Conservation (phyloP, 1,140 invertebrate genomes). For the Apis florea region DNA sequence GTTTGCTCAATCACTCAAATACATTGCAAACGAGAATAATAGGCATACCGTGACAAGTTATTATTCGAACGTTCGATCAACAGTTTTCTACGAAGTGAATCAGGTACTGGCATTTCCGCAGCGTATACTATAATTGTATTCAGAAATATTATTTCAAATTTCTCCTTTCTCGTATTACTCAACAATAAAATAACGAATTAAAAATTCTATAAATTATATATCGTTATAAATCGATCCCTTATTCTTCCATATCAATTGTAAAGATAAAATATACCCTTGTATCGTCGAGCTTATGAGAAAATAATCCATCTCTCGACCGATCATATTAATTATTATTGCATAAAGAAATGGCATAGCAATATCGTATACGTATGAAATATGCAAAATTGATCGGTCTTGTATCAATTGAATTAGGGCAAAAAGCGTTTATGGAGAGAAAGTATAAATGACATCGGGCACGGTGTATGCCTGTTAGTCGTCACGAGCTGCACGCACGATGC, state of each 20-base stretch:
- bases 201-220: too few species aligned
- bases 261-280: too few species aligned
- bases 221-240: too few species aligned
- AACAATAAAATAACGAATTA: not conserved
- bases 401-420: slow-evolving; percentile 47
- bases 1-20: not conserved
- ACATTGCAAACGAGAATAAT: not conserved
- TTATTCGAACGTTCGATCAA: not conserved
- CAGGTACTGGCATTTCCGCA: not conserved
- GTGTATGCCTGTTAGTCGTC: slow-evolving; percentile 71
- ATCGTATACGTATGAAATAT: not conserved
- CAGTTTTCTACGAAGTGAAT: not conserved
- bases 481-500: slow-evolving; percentile 71
- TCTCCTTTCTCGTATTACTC: not conserved
- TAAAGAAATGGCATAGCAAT: not conserved
- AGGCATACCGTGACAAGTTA: slow-evolving; percentile 2
- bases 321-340: not conserved
- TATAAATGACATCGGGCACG: slow-evolving; percentile 73
- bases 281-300: not conserved
- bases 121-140: not conserved
- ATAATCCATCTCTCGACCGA: not conserved
- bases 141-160: not conserved
- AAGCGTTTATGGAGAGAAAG: slow-evolving; percentile 70
- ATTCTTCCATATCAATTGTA: too few species aligned
- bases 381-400: slow-evolving; percentile 8